Evolutionary conservation across 2,113 vertebrate genomes (phyloP).

Genomic region (Podarcis raffonei): DNA sequence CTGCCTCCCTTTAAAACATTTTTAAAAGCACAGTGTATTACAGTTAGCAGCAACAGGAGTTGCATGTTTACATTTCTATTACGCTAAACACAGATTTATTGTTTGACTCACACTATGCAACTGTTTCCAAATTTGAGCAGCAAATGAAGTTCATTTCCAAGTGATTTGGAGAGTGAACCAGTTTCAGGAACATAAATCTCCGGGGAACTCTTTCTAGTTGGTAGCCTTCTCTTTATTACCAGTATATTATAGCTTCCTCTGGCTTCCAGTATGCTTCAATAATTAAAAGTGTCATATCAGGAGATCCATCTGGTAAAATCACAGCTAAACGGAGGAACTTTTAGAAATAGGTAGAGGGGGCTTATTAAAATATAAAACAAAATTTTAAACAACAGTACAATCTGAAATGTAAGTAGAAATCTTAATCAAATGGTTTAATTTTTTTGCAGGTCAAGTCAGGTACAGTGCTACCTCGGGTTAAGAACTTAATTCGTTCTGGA

Average conservation of each 20-base stretch:
- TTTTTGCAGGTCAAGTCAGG: neutral
- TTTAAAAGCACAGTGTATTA: neutral
- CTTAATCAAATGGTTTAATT: neutral
- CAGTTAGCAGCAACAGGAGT: neutral
- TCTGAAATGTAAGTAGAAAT: neutral
- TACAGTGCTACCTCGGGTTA: neutral
- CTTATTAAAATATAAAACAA: neutral
- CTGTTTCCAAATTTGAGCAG: neutral
- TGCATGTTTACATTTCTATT: neutral
- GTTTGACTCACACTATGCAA: conserved; percentile 3
- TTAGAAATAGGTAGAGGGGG: neutral
- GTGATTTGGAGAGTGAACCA: neutral
- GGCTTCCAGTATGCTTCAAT: neutral
- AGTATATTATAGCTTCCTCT: neutral
- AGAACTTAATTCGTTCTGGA: no score
- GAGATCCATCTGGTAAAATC: neutral
- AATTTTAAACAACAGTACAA: neutral
- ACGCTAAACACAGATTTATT: neutral
- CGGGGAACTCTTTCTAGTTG: conserved; percentile 9
- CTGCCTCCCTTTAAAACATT: neutral
- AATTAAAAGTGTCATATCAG: neutral
- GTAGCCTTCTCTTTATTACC: neutral
- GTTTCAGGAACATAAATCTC: conserved; percentile 1
- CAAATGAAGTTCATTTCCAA: neutral
- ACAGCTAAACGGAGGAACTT: neutral